These are phyloP conservation scores for Percopsis omiscomaycus DNA, from an alignment of 2,797 vertebrate species.

Conservation along the genomic window DNA sequence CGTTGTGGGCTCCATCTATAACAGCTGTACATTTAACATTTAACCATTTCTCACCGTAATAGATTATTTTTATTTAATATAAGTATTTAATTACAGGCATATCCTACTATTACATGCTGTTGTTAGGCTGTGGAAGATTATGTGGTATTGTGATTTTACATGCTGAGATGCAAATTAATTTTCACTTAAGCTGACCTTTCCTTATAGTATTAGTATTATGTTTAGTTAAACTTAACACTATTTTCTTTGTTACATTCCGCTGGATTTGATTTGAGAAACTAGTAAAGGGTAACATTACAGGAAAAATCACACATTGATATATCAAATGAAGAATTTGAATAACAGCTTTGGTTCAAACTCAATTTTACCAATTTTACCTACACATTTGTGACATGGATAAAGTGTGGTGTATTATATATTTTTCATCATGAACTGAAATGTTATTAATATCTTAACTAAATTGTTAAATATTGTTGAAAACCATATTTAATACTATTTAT, in stretches of 20 bases:
- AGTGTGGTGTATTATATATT: too few relatives aligned
- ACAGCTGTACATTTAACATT: not conserved
- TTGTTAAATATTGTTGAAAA: too few relatives aligned
- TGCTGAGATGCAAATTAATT: not conserved
- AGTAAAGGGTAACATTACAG: not conserved
- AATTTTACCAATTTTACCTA: not conserved
- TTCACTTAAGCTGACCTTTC: not conserved
- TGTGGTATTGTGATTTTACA: slow-evolving; percentile 1
- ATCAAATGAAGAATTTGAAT: slow-evolving; percentile 9
- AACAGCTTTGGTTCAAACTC: slow-evolving; percentile 7
- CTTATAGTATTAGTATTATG: not conserved
- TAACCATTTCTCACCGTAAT: not conserved
- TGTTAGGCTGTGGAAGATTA: not conserved
- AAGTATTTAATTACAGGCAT: not conserved
- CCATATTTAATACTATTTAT: too few relatives aligned
- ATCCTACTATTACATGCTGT: not conserved
- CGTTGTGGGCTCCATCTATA: not conserved
- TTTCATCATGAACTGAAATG: too few relatives aligned
- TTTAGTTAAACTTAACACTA: not conserved
- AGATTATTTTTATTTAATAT: not conserved
- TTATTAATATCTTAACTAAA: too few relatives aligned
- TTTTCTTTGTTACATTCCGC: not conserved
- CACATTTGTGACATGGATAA: too few relatives aligned
- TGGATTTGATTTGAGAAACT: not conserved
- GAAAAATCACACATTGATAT: not conserved